Evolutionary conservation across 2,113 vertebrate genomes (phyloP).

Genomic region (Zeus faber): DNA sequence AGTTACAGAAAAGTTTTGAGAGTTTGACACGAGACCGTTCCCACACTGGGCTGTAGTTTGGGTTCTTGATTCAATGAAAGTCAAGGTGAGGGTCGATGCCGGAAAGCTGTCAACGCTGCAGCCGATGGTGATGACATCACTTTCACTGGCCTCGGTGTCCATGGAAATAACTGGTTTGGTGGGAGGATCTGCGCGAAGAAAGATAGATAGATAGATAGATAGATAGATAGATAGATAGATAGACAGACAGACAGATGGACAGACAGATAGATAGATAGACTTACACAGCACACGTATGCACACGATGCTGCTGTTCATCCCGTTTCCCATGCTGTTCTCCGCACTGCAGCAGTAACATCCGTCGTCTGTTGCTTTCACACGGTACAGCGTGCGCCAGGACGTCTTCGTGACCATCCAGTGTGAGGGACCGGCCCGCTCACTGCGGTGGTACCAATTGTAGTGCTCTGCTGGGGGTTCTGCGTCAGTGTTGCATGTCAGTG

Average conservation of each 20-base stretch:
- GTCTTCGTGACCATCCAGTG: background rate
- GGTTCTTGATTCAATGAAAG: background rate
- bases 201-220: background rate
- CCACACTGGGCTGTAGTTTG: background rate
- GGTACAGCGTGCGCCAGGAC: background rate
- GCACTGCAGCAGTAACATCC: constrained; percentile 13
- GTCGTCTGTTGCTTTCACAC: background rate
- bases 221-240: background rate
- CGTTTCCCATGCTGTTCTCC: background rate
- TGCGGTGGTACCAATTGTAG: background rate
- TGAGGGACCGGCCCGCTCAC: background rate
- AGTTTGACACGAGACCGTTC: constrained; percentile 4
- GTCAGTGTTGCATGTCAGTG: background rate
- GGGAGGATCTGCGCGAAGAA: constrained; percentile 56
- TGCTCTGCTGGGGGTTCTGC: background rate
- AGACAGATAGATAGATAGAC: constrained; percentile 2
- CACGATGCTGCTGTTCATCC: background rate
- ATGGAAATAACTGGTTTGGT: constrained; percentile 29
- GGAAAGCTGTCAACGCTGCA: constrained; percentile 61
- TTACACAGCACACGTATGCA: constrained; percentile 22
- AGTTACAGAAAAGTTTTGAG: background rate
- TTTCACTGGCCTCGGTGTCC: constrained; percentile 21
- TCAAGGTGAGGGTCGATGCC: background rate
- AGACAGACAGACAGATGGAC: background rate
- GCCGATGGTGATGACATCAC: constrained; percentile 3